Evolutionary conservation across 2,888 invertebrate genomes (phyloP).

Genomic region (Rhyacophila evoluta): DNA sequence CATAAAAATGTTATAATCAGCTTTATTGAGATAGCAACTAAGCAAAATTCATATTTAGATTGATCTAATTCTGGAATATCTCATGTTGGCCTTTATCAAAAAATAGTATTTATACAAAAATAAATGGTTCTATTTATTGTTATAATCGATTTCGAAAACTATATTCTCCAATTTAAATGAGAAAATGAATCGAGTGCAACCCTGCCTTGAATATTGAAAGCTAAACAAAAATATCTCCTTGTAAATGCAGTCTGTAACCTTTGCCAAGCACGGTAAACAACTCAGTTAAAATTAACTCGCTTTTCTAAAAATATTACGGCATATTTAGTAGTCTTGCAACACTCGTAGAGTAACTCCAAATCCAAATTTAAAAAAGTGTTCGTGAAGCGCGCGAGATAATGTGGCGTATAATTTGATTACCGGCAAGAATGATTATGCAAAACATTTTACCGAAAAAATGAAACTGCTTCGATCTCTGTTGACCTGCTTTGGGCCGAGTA

Average conservation of each 20-base stretch:
- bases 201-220: not conserved
- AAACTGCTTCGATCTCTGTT: slow-evolving; percentile 24
- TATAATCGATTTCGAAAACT: too few relatives aligned
- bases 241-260: slow-evolving; percentile 8
- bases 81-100: too few relatives aligned
- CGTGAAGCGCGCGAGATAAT: not conserved
- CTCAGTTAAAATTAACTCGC: slow-evolving; percentile 12
- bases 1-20: too few relatives aligned
- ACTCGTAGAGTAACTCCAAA: slow-evolving; percentile 5
- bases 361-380: not conserved
- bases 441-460: not conserved
- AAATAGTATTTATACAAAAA: too few relatives aligned
- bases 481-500: not conserved
- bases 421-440: not conserved
- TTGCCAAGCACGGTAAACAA: slow-evolving; percentile 12
- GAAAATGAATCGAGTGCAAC: too few relatives aligned
- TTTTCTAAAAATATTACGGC: slow-evolving; percentile 2
- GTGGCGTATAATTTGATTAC: not conserved
- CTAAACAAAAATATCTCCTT: not conserved
- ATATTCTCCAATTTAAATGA: too few relatives aligned
- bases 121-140: too few relatives aligned
- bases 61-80: too few relatives aligned
- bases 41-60: too few relatives aligned
- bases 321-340: slow-evolving; percentile 10
- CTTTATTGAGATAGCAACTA: too few relatives aligned